Evolutionary conservation across 2,797 vertebrate species (phyloP), one percentile per base, ranked within the genome.

Genomic region (Gobionotothen gibberifrons): DNA sequence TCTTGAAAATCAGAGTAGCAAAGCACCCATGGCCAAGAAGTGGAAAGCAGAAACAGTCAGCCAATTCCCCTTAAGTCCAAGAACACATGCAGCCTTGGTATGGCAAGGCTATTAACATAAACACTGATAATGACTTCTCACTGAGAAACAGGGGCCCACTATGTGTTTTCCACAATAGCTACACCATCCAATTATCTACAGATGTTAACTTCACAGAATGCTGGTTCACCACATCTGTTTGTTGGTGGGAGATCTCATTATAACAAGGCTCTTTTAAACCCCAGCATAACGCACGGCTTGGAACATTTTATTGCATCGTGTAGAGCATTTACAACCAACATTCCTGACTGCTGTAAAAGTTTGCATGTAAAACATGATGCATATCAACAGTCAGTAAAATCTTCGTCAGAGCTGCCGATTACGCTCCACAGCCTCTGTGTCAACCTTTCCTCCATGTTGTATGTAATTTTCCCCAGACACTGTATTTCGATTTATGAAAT

Each of bases 161-260:
- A 86, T 74, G 69, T 92, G 87, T 89, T 92, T 92, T 86, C 85
- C 88, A 91, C 87, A 92, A 93, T 85, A 87, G 85, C 90, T 89
- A 85, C 90, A 88, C 76, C 83, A 89, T 87, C 89, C 93, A 93
- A 93, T 93, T 93, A 93, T 82, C 76, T 89, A 85, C 93, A 94
- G 91, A 93, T 94, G 92, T 93, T 92, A 83, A 83, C 88, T 92
- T 91, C 86, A 93, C 91, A 92, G 86, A 90, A 87, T 79, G 79
- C 81, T 85, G 87, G 80, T 86, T 93, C 72, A 59, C 86, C 87
- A 92, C 92, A 94, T 94, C 90, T 94, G 92, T 87, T 92, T 90
- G 91, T 87, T 90, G 85, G 92, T 90, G 89, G 92, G 93, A 90
- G 89, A 90, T 88, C 91, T 93, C 92, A 93, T 94, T 94, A 94